These are phyloP conservation scores for Meloidogyne hapla DNA, from an alignment of 1,140 invertebrate genomes.

Conservation along the genomic window DNA sequence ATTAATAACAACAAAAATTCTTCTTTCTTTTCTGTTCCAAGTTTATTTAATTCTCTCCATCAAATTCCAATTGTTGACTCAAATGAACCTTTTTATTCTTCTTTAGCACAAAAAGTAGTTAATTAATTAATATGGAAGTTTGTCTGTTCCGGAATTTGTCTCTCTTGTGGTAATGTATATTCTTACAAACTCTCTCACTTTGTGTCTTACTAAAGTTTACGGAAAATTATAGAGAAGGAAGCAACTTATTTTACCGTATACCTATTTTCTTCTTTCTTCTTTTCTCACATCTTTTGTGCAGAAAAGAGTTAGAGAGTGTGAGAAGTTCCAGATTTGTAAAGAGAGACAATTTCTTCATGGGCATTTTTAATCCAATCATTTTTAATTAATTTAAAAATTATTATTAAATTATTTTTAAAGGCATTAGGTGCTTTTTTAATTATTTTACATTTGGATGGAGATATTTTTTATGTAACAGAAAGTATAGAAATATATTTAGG, in stretches of 20 bases:
- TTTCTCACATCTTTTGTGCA: too few relatives aligned
- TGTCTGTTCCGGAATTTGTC: too few relatives aligned
- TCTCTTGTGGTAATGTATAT: too few relatives aligned
- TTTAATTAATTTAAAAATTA: background rate
- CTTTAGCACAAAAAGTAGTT: background rate
- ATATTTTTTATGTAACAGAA: slow-evolving; percentile 97
- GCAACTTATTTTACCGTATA: too few relatives aligned
- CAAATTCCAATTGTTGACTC: background rate
- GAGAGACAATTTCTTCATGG: background rate
- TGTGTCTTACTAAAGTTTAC: too few relatives aligned
- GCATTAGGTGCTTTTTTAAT: slow-evolving; percentile 97
- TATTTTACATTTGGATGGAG: slow-evolving; percentile 94
- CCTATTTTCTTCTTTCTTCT: too few relatives aligned
- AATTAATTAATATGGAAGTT: too few relatives aligned
- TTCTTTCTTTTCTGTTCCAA: background rate
- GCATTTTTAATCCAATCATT: too few relatives aligned
- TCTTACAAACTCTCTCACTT: too few relatives aligned
- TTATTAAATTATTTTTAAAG: slow-evolving; percentile 68
- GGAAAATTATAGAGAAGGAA: too few relatives aligned
- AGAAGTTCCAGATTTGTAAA: background rate
- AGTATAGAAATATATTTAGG: slow-evolving; percentile 98
- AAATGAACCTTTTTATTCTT: background rate
- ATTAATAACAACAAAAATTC: background rate
- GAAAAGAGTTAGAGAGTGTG: too few relatives aligned
- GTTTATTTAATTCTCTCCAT: background rate